Conservation (phyloP, 2,113 vertebrate species). For the Epinephelus cyanopodus region DNA sequence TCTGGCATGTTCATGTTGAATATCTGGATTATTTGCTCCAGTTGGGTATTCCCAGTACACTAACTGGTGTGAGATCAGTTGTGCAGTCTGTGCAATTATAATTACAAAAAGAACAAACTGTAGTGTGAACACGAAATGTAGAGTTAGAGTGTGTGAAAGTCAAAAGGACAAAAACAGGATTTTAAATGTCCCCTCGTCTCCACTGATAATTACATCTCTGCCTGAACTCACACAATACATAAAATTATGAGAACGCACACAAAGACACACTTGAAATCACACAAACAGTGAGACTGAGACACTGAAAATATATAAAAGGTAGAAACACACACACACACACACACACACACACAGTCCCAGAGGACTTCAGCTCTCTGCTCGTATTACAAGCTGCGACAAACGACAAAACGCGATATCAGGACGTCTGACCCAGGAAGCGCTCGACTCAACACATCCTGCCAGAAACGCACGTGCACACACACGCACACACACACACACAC, state of each 20-base stretch:
- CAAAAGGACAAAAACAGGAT: too few species aligned
- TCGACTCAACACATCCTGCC: slow-evolving; percentile 32
- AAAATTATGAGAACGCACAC: not conserved
- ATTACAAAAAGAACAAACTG: too few species aligned
- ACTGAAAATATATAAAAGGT: not conserved
- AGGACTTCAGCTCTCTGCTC: slow-evolving; percentile 47
- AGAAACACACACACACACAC: slow-evolving; percentile 17
- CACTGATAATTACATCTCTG: not conserved
- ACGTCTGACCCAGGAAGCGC: slow-evolving; percentile 46
- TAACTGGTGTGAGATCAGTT: too few species aligned
- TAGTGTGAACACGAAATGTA: too few species aligned
- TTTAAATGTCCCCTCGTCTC: too few species aligned
- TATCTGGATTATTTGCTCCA: too few species aligned
- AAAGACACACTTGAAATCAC: not conserved
- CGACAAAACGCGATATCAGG: slow-evolving; percentile 52
- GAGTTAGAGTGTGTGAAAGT: too few species aligned
- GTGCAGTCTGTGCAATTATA: too few species aligned
- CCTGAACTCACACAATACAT: not conserved
- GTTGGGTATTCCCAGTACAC: too few species aligned
- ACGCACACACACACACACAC: slow-evolving; percentile 16
- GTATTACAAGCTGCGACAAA: slow-evolving; percentile 53
- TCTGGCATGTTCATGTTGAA: too few species aligned
- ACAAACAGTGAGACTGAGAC: not conserved
- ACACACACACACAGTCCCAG: slow-evolving; percentile 32
- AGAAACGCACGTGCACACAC: slow-evolving; percentile 11